Conservation (phyloP, 2,797 vertebrate species). For the Arremon aurantiirostris region DNA sequence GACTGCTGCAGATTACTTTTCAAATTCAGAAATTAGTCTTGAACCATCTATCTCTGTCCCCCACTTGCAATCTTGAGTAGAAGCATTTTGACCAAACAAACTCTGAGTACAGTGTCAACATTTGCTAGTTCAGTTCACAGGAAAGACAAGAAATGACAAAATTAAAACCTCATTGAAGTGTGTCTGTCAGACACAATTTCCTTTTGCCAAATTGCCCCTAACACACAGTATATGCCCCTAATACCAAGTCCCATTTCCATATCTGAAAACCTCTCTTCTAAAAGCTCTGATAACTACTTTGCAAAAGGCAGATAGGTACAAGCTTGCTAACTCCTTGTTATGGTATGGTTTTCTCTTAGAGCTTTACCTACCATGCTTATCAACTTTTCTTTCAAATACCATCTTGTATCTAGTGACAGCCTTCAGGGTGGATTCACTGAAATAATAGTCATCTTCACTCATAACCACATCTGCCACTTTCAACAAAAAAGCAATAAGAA, state of each 20-base stretch:
- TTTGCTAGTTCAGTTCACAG: neutral
- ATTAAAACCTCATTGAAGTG: neutral
- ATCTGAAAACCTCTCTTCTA: neutral
- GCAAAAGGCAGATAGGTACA: neutral
- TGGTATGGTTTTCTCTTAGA: neutral
- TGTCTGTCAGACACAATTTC: neutral
- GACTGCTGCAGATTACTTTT: neutral
- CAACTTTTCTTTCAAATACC: neutral
- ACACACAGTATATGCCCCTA: neutral
- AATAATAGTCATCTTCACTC: neutral
- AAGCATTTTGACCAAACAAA: neutral
- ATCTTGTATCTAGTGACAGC: neutral
- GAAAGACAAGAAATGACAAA: neutral
- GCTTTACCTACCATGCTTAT: neutral
- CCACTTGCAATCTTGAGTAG: neutral
- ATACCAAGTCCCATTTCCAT: neutral
- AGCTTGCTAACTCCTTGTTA: neutral
- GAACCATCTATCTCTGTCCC: accelerated
- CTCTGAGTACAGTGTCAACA: neutral
- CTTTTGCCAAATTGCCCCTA: neutral
- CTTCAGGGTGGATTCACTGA: neutral
- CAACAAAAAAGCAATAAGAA: neutral
- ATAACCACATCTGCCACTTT: neutral
- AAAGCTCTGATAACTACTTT: neutral
- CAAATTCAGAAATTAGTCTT: neutral